Base-by-base conservation (phyloP, 1,140 invertebrate species). In the Dendroctonus ponderosae region DNA sequence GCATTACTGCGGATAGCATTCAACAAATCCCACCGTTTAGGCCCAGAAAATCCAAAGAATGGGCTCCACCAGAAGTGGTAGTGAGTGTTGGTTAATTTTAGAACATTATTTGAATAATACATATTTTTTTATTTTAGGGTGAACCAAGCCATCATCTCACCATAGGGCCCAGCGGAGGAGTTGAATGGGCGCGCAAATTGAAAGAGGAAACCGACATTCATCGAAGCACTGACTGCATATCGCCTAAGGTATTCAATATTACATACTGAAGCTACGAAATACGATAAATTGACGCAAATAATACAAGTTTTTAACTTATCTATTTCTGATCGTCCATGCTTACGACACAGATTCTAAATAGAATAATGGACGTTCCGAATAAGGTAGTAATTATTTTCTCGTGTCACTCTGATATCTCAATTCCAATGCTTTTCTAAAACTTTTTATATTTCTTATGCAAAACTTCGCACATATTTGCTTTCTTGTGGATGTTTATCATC, bases 151-250 rank as follows among this genome's bases (percentile, higher is more conserved):
- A 86, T 71, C 85, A 86, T 74, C 68, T 86, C 11, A 86, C 85
- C 0, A 85, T 86, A 51, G 85, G 85, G 15, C 84, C 85, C 11
- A 82, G 85, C 56, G 86, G 86, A 12, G 86, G 85, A 52, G 80
- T 85, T 7, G 86, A 88, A 73, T 88, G 86, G 86, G 84, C 85
- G 43, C 79, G 82, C 62, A 81, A 81, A 72, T 78, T 87, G 72
- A 83, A 79, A 77, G 82, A 78, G 74, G 78, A 77, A 78, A 76
- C 64, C 40, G 78, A 82, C 44, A 77, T 87, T 37, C 86, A 87
- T 76, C 81, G 84, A 68, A 89, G 87, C 63, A 87, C 85, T 54
- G 87, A 89, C 75, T 89, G 87, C 70, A 87, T 89, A 71, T 82
- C 83, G 43, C 78, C 82, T 0, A 87, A 87, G 74, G 85, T 86